Conservation (phyloP, 1,140 invertebrate genomes). For the Steinernema feltiae region DNA sequence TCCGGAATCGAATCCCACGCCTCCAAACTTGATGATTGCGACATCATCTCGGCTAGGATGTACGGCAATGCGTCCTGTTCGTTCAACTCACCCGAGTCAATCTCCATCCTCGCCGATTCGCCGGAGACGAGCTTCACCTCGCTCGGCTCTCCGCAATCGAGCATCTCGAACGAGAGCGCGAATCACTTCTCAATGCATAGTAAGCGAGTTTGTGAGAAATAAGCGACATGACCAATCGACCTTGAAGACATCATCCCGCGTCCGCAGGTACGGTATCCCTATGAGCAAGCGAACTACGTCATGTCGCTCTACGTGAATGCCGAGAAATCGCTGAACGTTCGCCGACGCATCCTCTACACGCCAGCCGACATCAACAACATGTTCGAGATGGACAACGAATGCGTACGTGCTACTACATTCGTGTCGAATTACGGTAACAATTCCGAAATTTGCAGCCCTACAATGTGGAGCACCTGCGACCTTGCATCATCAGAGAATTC, state of each 20-base stretch:
- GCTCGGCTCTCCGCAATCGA: conserved; percentile 12
- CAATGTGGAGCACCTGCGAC: conserved; percentile 23
- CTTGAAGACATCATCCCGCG: conserved; percentile 13
- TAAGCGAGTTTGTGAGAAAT: no score
- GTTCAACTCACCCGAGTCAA: conserved; percentile 3
- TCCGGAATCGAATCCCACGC: conserved; percentile 4
- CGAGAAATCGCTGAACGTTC: conserved; percentile 30
- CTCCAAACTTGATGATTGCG: neutral
- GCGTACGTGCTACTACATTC: conserved; percentile 9
- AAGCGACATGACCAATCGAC: neutral
- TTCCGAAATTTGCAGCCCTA: conserved; percentile 25
- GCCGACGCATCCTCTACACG: conserved; percentile 32
- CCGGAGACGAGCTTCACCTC: conserved; percentile 12
- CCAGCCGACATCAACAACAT: conserved; percentile 25
- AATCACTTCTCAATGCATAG: neutral
- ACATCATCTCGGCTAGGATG: neutral
- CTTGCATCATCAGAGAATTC: conserved; percentile 25
- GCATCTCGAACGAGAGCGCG: conserved; percentile 16
- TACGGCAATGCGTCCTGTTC: neutral
- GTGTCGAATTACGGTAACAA: neutral
- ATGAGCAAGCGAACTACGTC: neutral
- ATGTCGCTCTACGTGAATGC: conserved; percentile 20
- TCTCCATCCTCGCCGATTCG: neutral
- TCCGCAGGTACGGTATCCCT: neutral
- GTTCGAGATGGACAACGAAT: conserved; percentile 28